Evolutionary conservation across 2,797 vertebrate species (phyloP), one percentile per base, ranked within the genome.

Genomic region (Melanotaenia nigrans): DNA sequence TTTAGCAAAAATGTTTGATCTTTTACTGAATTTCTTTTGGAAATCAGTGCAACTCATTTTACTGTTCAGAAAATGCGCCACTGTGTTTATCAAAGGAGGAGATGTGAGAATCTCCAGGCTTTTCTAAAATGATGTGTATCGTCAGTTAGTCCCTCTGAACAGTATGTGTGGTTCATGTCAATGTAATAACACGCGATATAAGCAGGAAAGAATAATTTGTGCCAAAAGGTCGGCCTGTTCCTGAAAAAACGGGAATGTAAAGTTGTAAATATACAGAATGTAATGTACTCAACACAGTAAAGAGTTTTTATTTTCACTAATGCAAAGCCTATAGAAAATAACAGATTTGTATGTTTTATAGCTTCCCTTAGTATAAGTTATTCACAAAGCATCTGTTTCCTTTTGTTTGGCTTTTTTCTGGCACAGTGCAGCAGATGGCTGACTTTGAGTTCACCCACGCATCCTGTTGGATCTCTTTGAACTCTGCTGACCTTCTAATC

Each of bases 241-340:
- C 57, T 74, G 45, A 68, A 66, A 73, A 76, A 72, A 55, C 73
- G 1, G 77, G 85, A 88, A 91, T 91, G 85, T 90, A 85, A 73
- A 71, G 36, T 3, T 89, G 69, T 81, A 87, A 78, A 81, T 82
- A 75, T 40, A 58, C 2, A 66, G 56, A 70, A 61, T 72, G 32
- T 88, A 82, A 82, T 60, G 25, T 28, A 63, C 73, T 84, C 13
- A 20, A 69, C 24, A 66, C 24, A 68, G 53, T 35, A 42, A 73
- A 61, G 25, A 62, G 58, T 28, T 63, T 68, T 68, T 74, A 75
- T 70, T 81, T 79, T 76, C 42, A 40, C 53, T 62, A 61, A 63
- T 68, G 63, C 51, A 57, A 69, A 67, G 9, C 12, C 36, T 57
- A 22, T 14, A 33, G 22, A 71, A 66, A 61, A 56, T 32, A 71